Evolutionary conservation across 2,113 vertebrate genomes (phyloP).

Genomic region (Hippocampus mohnikei): DNA sequence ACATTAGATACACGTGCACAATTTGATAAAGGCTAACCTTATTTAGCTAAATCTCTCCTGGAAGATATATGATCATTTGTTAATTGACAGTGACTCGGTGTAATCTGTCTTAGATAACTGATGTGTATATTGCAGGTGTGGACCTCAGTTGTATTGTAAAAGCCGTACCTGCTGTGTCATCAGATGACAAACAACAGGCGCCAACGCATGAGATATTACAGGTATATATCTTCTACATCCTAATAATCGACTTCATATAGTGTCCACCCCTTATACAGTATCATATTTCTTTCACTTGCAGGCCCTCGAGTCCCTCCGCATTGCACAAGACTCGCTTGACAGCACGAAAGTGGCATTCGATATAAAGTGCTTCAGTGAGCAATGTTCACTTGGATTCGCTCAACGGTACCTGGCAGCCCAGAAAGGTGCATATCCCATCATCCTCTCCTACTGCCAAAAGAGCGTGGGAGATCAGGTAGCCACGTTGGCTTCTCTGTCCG

Average conservation of each 20-base stretch:
- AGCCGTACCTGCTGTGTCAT: slow-evolving; percentile 56
- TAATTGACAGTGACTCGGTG: neutral
- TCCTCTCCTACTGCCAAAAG: slow-evolving; percentile 79
- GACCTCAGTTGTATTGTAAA: slow-evolving; percentile 89
- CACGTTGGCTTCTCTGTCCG: slow-evolving; percentile 52
- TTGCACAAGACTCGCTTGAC: slow-evolving; percentile 38
- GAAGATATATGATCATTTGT: neutral
- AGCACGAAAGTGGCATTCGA: slow-evolving; percentile 22
- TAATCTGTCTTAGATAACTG: neutral
- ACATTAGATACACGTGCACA: no score
- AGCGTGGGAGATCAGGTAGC: slow-evolving; percentile 37
- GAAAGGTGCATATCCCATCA: slow-evolving; percentile 81
- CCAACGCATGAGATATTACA: slow-evolving; percentile 80
- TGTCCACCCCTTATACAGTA: neutral
- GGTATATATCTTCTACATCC: slow-evolving; percentile 65
- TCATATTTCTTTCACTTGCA: slow-evolving; percentile 31
- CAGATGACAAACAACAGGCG: slow-evolving; percentile 58
- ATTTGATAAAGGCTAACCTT: neutral
- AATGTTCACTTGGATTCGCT: slow-evolving; percentile 78
- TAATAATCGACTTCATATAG: neutral
- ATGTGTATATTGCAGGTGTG: slow-evolving; percentile 75
- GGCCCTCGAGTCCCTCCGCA: slow-evolving; percentile 77
- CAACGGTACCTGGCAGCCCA: slow-evolving; percentile 83
- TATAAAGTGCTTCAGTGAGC: slow-evolving; percentile 72
- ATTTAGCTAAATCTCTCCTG: neutral